Evolutionary conservation across 2,888 invertebrate species (phyloP), one percentile per base, ranked within the genome.

Genomic region (Rugalucina vietnamica): DNA sequence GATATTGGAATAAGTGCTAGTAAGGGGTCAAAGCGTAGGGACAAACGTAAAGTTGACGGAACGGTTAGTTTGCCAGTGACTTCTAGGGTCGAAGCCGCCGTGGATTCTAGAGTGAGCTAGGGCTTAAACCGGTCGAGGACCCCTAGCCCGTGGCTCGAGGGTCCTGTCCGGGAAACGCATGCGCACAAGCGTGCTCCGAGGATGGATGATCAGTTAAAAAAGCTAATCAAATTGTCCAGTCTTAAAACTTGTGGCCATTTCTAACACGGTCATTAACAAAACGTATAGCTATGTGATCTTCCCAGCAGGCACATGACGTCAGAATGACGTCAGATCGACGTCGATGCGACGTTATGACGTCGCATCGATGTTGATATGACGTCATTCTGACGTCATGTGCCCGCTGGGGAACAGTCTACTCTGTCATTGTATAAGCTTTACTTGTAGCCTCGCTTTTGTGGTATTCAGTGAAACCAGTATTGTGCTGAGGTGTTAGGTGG

Each of bases 171-270:
- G 81, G 86, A 70, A 71, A 81, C 84, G 36, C 72, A 81, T 81
- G 85, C 83, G 72, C 81, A 81, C 77, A 79, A 80, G 57, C 71
- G 86, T 24, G 69, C 80, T 12, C 88, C 88, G 12, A 82, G 81
- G 57, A 82, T 88, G 71, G 88, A 88, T 49, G 86, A 84, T 69
- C 82, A 86, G 79, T 84, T 88, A 37, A 84, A 84, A n/a, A 88
- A 84, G 82, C 76, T 88, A 81, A 88, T 86, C 32, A 86, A 82
- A 60, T 82, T 88, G 76, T 84, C 86, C 54, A 86, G 82, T 54
- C 50, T 88, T 29, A 87, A 87, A 82, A 87, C 82, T 57, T 83
- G 85, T 81, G 87, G 87, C 65, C 87, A 87, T 85, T 87, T 87
- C 39, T 87, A 74, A 85, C 34, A 5, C 43, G 18, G 18, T 12